Conservation (phyloP, 1,140 invertebrate species). For the Ooceraea biroi region DNA sequence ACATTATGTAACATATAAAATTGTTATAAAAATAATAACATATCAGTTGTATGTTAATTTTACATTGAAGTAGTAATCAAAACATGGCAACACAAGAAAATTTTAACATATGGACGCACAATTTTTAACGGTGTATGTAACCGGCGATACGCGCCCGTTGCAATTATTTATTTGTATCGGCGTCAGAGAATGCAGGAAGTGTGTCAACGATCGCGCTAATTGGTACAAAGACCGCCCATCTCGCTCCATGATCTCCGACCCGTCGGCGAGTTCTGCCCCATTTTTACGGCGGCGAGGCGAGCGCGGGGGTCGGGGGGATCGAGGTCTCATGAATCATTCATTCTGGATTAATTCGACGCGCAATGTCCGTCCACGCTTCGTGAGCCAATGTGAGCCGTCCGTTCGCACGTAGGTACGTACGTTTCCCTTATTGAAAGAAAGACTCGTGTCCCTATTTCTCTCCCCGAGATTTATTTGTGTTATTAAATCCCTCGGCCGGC, state of each 20-base stretch:
- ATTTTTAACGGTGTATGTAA: too few species aligned
- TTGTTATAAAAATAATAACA: too few species aligned
- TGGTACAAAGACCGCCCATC: not conserved
- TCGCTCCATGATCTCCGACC: not conserved
- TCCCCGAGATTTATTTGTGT: slow-evolving; percentile 14
- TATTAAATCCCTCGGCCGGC: slow-evolving; percentile 15
- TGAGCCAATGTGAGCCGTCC: not conserved
- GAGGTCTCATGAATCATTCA: slow-evolving; percentile 49
- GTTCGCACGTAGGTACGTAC: slow-evolving; percentile 7
- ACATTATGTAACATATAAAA: too few species aligned
- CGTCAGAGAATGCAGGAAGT: not conserved
- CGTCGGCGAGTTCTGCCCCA: not conserved
- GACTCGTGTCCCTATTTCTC: slow-evolving; percentile 2
- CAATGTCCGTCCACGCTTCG: slow-evolving; percentile 9
- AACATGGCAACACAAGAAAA: too few species aligned
- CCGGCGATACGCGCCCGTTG: not conserved
- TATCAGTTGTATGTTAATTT: too few species aligned
- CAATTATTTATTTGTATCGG: slow-evolving; percentile 18
- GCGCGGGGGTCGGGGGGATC: not conserved
- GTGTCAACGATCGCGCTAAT: slow-evolving; percentile 52
- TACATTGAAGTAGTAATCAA: too few species aligned
- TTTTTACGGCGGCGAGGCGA: not conserved
- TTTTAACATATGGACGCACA: too few species aligned
- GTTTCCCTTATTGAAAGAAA: slow-evolving; percentile 30
- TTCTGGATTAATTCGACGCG: slow-evolving; percentile 41